Evolutionary conservation across 1,140 invertebrate genomes (phyloP), one percentile per base, ranked within the genome.

Genomic region (Notospermus geniculatus): DNA sequence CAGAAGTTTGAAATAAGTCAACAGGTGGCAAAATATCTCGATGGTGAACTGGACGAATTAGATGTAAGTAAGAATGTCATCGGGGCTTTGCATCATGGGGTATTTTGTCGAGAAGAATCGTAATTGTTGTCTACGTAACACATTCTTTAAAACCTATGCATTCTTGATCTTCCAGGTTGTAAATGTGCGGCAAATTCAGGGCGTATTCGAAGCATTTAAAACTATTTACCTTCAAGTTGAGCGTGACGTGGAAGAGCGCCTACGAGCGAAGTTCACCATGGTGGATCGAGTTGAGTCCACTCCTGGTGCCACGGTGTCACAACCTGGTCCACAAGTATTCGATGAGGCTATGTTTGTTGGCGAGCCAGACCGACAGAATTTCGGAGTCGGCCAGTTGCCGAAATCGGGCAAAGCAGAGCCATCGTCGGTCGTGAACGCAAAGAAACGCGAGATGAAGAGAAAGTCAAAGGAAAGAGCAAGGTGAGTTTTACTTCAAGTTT

Each of bases 1-100:
- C 80, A 83, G 65, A 70, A 73, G 54, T 80, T 74, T 62, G 77
- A 81, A 54, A 77, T 82, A n/a, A 66, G 70, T 57, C 72, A 78
- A 57, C 77, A 81, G 65, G 75, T 79, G n/a, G 43, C 72, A 27
- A 59, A 71, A 57, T 83, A 72, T 63, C 58, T 82, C 1, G 73
- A 78, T 19, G 78, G 76, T 23, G 62, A 57, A 1, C 58, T 80
- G n/a, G 76, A 79, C 58, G 78, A 81, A 63, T 71, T 83, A 57
- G 80, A 81, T 65, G 76, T 80, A 68, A 76, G 75, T 62, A 19
- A 32, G 52, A 13, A 13, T 13, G 11, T 19, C 27, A 22, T 22
- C 22, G 11, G 52, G 11, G 19, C 27, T 43, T 43, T 43, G 39
- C 11, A 43, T 43, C 11, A 43, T 43, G 11, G 11, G 39, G 11